A percentile compares a stretch with the other conserved stretches of the same genome.
These are phyloP conservation scores for Corythornis vintsioides DNA, from an alignment of 2,113 vertebrate species.

Conservation along the genomic window DNA sequence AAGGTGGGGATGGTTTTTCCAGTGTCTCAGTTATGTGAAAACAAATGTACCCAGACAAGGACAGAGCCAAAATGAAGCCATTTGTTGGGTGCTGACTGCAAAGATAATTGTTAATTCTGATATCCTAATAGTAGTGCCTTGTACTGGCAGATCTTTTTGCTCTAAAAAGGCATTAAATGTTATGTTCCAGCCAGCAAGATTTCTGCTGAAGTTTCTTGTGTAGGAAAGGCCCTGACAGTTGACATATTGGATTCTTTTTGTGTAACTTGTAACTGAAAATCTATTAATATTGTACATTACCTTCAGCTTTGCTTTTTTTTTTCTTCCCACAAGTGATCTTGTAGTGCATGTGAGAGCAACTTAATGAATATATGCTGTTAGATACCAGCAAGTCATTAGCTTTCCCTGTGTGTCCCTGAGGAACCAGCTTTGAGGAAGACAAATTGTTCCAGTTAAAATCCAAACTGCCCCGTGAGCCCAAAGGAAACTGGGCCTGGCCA, in stretches of 20 bases:
- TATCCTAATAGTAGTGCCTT: neutral
- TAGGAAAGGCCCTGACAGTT: conserved; percentile 13
- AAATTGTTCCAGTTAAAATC: neutral
- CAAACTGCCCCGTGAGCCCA: neutral
- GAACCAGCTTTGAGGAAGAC: neutral
- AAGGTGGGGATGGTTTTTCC: neutral
- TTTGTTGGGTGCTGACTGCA: neutral
- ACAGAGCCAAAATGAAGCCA: neutral
- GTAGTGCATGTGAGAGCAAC: neutral
- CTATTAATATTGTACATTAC: neutral
- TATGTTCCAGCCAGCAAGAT: neutral
- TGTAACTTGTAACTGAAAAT: neutral
- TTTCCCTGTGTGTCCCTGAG: neutral
- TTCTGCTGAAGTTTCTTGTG: neutral
- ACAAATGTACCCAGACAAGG: conserved; percentile 21
- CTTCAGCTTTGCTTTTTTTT: neutral
- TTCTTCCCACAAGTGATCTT: neutral
- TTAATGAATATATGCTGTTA: neutral
- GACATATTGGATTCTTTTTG: neutral
- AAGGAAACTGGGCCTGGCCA: neutral
- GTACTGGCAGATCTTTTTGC: neutral
- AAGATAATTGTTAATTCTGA: conserved; percentile 7
- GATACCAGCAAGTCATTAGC: neutral
- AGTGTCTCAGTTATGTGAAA: neutral
- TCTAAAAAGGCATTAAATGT: conserved; percentile 10